These are phyloP conservation scores for Aplidium turbinatum DNA, from an alignment of 23 tunicate genomes.

Conservation along the genomic window DNA sequence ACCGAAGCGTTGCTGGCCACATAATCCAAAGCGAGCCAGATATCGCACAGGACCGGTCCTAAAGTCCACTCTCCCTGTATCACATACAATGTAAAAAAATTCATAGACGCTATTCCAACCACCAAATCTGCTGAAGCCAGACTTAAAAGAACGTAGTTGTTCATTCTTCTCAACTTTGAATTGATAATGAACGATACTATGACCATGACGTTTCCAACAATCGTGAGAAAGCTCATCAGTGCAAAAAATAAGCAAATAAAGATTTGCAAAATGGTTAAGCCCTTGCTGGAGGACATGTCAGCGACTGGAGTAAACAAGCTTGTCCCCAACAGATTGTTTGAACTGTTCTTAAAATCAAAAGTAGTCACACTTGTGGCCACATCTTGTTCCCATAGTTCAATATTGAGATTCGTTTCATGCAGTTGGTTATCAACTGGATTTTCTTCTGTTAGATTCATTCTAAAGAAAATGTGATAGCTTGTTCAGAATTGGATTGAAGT, in stretches of 20 bases:
- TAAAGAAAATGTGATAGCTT: no score
- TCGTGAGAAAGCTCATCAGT: slow-evolving; percentile 61
- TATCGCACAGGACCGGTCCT: slow-evolving; percentile 61
- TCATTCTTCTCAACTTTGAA: slow-evolving; percentile 49
- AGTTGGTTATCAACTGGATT: no score
- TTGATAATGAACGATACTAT: slow-evolving; percentile 72
- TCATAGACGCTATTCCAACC: slow-evolving; percentile 81
- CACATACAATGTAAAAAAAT: slow-evolving; percentile 76
- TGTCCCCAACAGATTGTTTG: no score
- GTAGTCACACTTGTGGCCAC: no score
- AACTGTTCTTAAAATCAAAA: no score
- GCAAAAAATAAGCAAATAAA: slow-evolving; percentile 58
- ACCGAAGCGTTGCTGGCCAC: slow-evolving; percentile 96
- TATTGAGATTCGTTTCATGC: no score
- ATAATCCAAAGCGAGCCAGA: slow-evolving; percentile 91
- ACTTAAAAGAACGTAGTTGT: slow-evolving; percentile 82
- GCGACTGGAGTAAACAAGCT: no score
- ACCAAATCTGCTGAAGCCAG: slow-evolving; percentile 90
- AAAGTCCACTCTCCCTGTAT: slow-evolving; percentile 69
- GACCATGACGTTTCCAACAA: slow-evolving; percentile 87
- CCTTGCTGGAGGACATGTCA: no score
- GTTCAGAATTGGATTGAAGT: no score
- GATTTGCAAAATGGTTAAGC: no score
- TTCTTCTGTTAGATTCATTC: no score
- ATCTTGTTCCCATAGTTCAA: no score